Evolutionary conservation across 2,113 vertebrate genomes (phyloP).

Genomic region (Oxygymnocypris stewartii): DNA sequence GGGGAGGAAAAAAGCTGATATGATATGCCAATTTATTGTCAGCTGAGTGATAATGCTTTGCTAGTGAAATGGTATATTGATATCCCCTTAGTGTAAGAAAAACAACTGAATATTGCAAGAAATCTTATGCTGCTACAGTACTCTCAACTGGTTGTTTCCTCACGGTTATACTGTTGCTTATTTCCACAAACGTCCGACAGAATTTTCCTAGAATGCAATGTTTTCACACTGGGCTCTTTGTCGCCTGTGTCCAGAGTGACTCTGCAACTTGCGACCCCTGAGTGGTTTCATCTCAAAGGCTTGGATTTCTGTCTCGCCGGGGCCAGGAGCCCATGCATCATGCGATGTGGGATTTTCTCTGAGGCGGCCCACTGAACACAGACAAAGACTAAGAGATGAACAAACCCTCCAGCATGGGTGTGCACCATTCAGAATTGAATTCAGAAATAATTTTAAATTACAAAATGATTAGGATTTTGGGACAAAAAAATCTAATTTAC

Average conservation of each 20-base stretch:
- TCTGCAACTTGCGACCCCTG: conserved; percentile 62
- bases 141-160: background rate
- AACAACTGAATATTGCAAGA: background rate
- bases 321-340: conserved; percentile 11
- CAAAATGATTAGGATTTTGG: background rate
- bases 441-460: background rate
- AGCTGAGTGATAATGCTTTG: background rate
- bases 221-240: conserved; percentile 68
- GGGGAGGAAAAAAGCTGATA: background rate
- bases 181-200: conserved; percentile 9
- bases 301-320: conserved; percentile 66
- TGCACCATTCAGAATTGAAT: background rate
- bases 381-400: conserved; percentile 1
- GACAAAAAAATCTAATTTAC: no score
- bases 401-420: background rate
- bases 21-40: conserved; percentile 10
- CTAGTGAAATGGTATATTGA: conserved; percentile 4
- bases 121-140: background rate
- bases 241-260: conserved; percentile 59
- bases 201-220: conserved; percentile 3
- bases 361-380: background rate
- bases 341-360: background rate
- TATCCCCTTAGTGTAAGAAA: background rate
- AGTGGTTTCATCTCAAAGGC: conserved; percentile 65
- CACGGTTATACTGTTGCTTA: background rate